Conservation (phyloP, 2,113 vertebrate genomes). For the Vanacampus margaritifer region DNA sequence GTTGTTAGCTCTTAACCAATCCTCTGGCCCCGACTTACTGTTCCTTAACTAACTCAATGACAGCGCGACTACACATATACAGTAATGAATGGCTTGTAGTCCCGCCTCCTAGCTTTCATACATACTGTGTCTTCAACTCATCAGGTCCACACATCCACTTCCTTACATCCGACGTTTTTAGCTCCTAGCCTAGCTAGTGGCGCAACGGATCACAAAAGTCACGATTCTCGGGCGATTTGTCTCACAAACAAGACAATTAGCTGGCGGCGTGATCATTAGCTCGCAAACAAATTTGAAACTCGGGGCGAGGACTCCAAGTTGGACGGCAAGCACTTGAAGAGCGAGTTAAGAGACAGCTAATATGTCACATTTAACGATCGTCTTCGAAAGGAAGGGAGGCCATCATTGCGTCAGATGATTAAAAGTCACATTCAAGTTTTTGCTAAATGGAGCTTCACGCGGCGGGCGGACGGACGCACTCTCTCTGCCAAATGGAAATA, state of each 20-base stretch:
- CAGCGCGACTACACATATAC: too few species aligned
- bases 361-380: conserved; percentile 20
- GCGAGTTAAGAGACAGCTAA: not conserved
- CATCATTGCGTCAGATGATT: conserved; percentile 18
- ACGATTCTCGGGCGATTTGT: not conserved
- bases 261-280: not conserved
- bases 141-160: too few species aligned
- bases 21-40: too few species aligned
- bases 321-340: not conserved
- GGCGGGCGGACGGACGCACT: not conserved
- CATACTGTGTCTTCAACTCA: too few species aligned
- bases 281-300: not conserved
- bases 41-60: too few species aligned
- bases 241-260: not conserved
- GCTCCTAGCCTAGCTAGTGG: too few species aligned
- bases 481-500: not conserved
- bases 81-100: too few species aligned
- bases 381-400: conserved; percentile 1
- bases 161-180: too few species aligned
- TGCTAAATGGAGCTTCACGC: not conserved
- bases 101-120: too few species aligned
- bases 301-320: not conserved
- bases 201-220: too few species aligned
- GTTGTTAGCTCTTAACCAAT: too few species aligned
- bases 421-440: conserved; percentile 18